Evolutionary conservation across 2,888 invertebrate genomes (phyloP), one percentile per base, ranked within the genome.

Genomic region (Julus scandinavius): DNA sequence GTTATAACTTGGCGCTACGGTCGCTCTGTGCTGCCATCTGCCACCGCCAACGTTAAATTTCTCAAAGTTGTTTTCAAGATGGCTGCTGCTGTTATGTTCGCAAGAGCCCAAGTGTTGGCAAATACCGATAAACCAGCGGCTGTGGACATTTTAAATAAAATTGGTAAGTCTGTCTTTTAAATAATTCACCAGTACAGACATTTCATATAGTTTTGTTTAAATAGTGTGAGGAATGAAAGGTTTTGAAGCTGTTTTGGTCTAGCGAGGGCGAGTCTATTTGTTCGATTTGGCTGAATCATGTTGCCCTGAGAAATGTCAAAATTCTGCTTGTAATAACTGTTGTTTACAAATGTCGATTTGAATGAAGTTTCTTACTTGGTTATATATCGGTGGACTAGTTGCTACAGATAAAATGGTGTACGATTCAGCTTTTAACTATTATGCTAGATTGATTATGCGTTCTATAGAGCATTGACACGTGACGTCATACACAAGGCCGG

Each of bases 281-380:
- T 88, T 89, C 89, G 58, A 89, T 88, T 89, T 89, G 88, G 89
- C 89, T 88, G 88, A 89, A 45, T 89, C 89, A 89, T 72, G 20
- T 45, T 87, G 40, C 20, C 7, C 7, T 40, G 20, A 15, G 38
- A 80, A 80, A 80, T 45, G 49, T 86, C 54, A 45, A 29, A 85
- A 15, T 86, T 50, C n/a, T 45, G 40, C 54, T 45, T 54, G 2
- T 20, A 45, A 20, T 13, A 5, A 29, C 45, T 40, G 13, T 4
- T 45, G n/a, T 1, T 45, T 20, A 17, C 86, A 50, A 13, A 13
- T 29, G 17, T 86, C 2, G 5, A 13, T 4, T 40, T 80, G 38
- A 3, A 3, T 11, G 1, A 13, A 15, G 13, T 80, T 11, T 15
- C 0, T 15, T 80, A 11, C 15, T 11, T 4, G 3, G 80, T 38